phyloP scores from a whole-genome alignment of 2,888 invertebrate species.

The Drosophila neonasuta region DNA sequence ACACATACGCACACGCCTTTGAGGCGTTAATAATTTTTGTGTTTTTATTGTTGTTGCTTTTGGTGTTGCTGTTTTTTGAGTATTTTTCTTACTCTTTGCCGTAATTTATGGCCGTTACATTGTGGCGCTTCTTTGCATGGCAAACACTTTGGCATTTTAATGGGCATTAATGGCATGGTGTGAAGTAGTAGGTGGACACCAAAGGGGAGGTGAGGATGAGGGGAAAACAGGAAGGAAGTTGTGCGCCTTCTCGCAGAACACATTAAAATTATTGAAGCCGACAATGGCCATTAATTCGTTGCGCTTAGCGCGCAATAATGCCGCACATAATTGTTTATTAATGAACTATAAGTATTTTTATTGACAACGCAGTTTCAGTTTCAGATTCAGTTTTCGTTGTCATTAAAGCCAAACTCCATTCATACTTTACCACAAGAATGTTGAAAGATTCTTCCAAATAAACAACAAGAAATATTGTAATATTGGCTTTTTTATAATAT shows the following conservation, averaged over 20 bases:
- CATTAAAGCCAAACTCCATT: background rate
- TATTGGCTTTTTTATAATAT: background rate
- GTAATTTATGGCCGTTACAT: slow-evolving; percentile 70
- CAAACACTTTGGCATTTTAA: slow-evolving; percentile 74
- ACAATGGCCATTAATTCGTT: slow-evolving; percentile 75
- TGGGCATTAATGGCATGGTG: slow-evolving; percentile 67
- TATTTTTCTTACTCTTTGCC: slow-evolving; percentile 50
- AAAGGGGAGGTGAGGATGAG: no score
- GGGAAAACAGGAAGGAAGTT: background rate
- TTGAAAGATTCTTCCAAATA: background rate
- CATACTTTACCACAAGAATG: background rate
- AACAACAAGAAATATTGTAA: no score
- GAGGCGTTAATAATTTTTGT: slow-evolving; percentile 66
- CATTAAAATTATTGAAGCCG: slow-evolving; percentile 75
- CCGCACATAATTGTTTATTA: slow-evolving; percentile 85
- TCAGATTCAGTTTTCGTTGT: background rate
- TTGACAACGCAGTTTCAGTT: slow-evolving; percentile 74
- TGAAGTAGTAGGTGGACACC: slow-evolving; percentile 16
- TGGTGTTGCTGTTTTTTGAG: slow-evolving; percentile 30
- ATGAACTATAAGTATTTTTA: slow-evolving; percentile 87
- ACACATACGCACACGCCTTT: slow-evolving; percentile 24
- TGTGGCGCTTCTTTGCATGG: slow-evolving; percentile 65
- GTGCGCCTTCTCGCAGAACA: slow-evolving; percentile 33
- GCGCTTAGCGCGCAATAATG: slow-evolving; percentile 71
- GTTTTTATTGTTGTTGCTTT: slow-evolving; percentile 27